Conservation (phyloP, 2,113 vertebrate genomes). For the Entelurus aequoreus region DNA sequence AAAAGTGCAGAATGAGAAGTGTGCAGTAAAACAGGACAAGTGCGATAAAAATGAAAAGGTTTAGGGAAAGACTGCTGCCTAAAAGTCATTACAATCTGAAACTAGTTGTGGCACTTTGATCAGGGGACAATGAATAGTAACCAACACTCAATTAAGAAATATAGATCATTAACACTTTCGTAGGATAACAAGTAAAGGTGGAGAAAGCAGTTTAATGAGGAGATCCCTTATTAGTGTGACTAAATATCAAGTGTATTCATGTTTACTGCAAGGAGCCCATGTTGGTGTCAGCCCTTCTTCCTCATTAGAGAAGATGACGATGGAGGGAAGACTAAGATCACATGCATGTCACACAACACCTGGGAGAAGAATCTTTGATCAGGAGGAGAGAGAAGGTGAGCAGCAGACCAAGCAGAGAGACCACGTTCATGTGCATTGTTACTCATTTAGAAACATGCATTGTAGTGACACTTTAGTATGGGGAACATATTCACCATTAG, state of each 20-base stretch:
- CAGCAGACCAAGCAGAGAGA: slow-evolving; percentile 38
- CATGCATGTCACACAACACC: slow-evolving; percentile 1
- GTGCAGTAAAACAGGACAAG: slow-evolving; percentile 29
- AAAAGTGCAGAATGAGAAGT: slow-evolving; percentile 34
- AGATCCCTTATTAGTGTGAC: slow-evolving; percentile 42
- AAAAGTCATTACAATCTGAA: slow-evolving; percentile 21
- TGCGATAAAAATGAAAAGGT: slow-evolving; percentile 41
- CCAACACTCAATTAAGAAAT: slow-evolving; percentile 28
- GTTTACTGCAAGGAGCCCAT: neutral
- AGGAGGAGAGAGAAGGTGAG: slow-evolving; percentile 24
- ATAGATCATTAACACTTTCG: slow-evolving; percentile 27
- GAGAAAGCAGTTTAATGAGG: slow-evolving; percentile 46
- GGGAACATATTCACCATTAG: no score
- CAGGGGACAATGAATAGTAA: slow-evolving; percentile 12
- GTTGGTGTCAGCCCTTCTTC: slow-evolving; percentile 1
- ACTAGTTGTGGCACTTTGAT: slow-evolving; percentile 13
- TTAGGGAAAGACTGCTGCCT: slow-evolving; percentile 25
- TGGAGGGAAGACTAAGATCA: slow-evolving; percentile 12
- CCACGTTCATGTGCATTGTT: slow-evolving; percentile 22
- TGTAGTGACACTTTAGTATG: slow-evolving; percentile 14
- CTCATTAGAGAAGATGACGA: slow-evolving; percentile 56
- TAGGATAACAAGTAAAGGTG: slow-evolving; percentile 27
- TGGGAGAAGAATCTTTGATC: slow-evolving; percentile 53
- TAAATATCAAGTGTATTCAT: slow-evolving; percentile 20
- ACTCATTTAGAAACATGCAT: slow-evolving; percentile 31